These are phyloP conservation scores for Masticophis lateralis DNA, from an alignment of 2,797 vertebrate genomes.

Conservation along the genomic window DNA sequence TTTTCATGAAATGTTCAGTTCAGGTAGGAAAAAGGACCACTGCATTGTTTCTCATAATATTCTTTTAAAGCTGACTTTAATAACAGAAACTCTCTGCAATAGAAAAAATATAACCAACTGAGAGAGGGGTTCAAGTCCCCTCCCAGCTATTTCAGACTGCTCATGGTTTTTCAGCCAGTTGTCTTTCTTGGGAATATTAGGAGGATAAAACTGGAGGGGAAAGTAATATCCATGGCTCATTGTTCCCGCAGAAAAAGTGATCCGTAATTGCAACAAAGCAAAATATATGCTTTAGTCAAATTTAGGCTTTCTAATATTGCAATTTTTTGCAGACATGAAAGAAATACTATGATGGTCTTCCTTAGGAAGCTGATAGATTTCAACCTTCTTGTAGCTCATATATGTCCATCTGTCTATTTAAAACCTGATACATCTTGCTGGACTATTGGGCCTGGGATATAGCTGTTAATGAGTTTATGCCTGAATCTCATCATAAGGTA, in stretches of 20 bases:
- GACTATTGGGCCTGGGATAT: neutral
- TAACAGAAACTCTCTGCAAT: neutral
- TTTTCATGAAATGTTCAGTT: conserved; percentile 12
- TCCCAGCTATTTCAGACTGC: neutral
- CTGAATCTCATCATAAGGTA: neutral
- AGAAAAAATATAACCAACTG: neutral
- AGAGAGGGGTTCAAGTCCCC: neutral
- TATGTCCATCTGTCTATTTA: neutral
- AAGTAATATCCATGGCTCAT: neutral
- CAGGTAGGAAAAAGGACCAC: conserved; percentile 11
- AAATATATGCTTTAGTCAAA: neutral
- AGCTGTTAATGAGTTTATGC: neutral
- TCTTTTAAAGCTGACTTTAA: neutral
- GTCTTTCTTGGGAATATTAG: neutral
- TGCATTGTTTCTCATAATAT: neutral
- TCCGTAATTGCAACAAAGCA: neutral
- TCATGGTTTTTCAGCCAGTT: neutral
- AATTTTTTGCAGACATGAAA: neutral
- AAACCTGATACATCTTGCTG: neutral
- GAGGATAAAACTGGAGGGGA: neutral
- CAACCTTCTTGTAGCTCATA: neutral
- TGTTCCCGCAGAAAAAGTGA: neutral
- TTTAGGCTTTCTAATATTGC: neutral
- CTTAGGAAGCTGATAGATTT: neutral
- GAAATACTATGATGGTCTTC: neutral